These are phyloP conservation scores for Atrichornis clamosus DNA, from an alignment of 2,113 vertebrate species.

Conservation along the genomic window DNA sequence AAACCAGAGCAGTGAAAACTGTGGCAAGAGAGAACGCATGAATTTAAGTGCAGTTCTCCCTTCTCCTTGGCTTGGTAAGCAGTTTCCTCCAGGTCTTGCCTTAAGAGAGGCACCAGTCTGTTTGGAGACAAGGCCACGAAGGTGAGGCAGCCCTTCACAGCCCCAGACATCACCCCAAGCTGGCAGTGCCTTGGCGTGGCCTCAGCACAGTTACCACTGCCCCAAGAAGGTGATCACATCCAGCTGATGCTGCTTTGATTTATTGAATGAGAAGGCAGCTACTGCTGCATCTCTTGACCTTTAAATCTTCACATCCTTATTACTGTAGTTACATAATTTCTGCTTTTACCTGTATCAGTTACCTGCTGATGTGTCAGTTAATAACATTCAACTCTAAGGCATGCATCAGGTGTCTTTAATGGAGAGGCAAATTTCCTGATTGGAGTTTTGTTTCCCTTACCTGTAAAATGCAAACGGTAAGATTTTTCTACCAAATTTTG, in stretches of 20 bases:
- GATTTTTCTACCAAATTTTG: not conserved
- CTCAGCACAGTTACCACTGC: not conserved
- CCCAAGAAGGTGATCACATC: not conserved
- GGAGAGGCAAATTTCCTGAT: not conserved
- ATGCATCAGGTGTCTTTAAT: not conserved
- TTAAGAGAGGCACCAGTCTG: not conserved
- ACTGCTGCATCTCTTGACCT: not conserved
- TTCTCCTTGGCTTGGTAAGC: not conserved
- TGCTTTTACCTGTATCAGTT: not conserved
- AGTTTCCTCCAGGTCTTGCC: not conserved
- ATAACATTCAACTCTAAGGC: not conserved
- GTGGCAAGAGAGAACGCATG: fast-evolving
- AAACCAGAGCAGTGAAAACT: not conserved
- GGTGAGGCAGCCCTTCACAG: not conserved
- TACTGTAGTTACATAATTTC: not conserved
- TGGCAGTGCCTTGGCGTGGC: not conserved
- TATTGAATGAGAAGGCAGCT: not conserved
- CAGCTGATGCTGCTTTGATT: not conserved
- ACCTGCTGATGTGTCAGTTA: not conserved
- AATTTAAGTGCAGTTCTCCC: not conserved
- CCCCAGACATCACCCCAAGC: not conserved
- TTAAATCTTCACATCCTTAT: not conserved
- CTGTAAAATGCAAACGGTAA: not conserved
- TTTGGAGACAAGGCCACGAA: not conserved
- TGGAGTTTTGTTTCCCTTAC: not conserved